Percentiles rank a stretch among this genome's conserved stretches.
These are phyloP conservation scores for Aleiodes leptofemur DNA, from an alignment of 2,888 invertebrate species.

Conservation along the genomic window DNA sequence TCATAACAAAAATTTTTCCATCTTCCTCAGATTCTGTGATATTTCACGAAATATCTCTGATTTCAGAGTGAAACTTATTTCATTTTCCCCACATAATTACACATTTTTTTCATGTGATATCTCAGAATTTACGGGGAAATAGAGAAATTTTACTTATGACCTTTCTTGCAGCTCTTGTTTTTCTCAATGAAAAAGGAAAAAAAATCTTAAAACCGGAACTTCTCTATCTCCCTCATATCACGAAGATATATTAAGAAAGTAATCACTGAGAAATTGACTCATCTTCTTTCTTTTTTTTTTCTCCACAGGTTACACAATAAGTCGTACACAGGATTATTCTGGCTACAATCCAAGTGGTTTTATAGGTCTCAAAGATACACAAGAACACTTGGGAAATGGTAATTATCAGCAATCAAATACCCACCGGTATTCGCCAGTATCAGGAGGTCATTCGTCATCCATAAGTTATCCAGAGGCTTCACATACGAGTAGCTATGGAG, in stretches of 20 bases:
- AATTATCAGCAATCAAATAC: slow-evolving; percentile 6
- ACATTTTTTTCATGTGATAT: too few relatives aligned
- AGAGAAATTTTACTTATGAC: background rate
- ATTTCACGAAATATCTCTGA: too few relatives aligned
- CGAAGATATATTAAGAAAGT: too few relatives aligned
- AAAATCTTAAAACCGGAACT: background rate
- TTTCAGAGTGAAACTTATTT: too few relatives aligned
- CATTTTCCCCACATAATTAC: too few relatives aligned
- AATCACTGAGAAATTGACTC: too few relatives aligned
- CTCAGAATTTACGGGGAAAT: too few relatives aligned
- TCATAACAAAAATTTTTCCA: too few relatives aligned
- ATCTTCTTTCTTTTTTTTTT: background rate
- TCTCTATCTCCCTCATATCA: background rate
- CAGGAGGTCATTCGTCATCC: slow-evolving; percentile 32
- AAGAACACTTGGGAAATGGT: slow-evolving; percentile 40
- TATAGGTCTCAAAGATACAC: slow-evolving; percentile 45
- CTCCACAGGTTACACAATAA: slow-evolving; percentile 57
- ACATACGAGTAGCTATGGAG: slow-evolving; percentile 29
- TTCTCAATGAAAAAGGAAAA: slow-evolving; percentile 33
- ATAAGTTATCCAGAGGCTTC: slow-evolving; percentile 7
- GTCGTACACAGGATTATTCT: slow-evolving; percentile 57
- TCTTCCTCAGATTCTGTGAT: too few relatives aligned
- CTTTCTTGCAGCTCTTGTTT: background rate
- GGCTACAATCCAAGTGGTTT: slow-evolving; percentile 52
- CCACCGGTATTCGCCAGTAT: slow-evolving; percentile 26